A percentile compares a stretch with the other conserved stretches of the same genome.
Conservation (phyloP, 2,888 invertebrate genomes). For the Dryobotodes eremita region DNA sequence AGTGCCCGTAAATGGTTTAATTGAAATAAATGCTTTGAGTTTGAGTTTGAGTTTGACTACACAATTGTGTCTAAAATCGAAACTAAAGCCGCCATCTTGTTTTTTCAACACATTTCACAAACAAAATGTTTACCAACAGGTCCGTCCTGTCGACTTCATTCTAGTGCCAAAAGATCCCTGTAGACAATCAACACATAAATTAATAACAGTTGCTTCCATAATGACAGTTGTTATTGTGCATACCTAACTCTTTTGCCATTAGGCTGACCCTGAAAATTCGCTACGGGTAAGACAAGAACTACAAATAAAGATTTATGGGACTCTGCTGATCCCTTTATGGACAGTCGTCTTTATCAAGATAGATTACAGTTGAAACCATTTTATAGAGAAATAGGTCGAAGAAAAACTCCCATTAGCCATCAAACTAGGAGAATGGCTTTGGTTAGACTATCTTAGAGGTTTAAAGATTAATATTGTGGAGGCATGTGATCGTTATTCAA, state of each 20-base stretch:
- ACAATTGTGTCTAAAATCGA: neutral
- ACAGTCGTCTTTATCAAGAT: constrained; percentile 53
- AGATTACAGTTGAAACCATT: constrained; percentile 47
- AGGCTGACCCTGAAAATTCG: neutral
- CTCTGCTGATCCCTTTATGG: constrained; percentile 35
- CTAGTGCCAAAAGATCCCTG: too few species aligned
- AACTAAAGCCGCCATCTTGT: too few species aligned
- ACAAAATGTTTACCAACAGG: too few species aligned
- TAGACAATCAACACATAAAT: too few species aligned
- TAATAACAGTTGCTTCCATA: neutral
- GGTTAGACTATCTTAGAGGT: constrained; percentile 2
- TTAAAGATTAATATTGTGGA: constrained; percentile 23
- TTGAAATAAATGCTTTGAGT: too few species aligned
- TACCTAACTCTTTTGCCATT: neutral
- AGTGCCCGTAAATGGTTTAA: too few species aligned
- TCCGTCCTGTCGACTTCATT: too few species aligned
- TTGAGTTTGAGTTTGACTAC: too few species aligned
- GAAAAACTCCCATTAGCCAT: constrained; percentile 44
- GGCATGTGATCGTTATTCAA: constrained; percentile 39
- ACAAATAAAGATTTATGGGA: constrained; percentile 59
- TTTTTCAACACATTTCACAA: too few species aligned
- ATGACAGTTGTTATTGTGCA: too few species aligned
- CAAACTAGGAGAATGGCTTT: constrained; percentile 17
- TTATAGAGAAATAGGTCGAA: constrained; percentile 33
- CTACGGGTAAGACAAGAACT: constrained; percentile 11